A percentile compares a stretch with the other conserved stretches of the same genome.
phyloP scores from a whole-genome alignment of 2,888 invertebrate species.

The Nudaria mundana region DNA sequence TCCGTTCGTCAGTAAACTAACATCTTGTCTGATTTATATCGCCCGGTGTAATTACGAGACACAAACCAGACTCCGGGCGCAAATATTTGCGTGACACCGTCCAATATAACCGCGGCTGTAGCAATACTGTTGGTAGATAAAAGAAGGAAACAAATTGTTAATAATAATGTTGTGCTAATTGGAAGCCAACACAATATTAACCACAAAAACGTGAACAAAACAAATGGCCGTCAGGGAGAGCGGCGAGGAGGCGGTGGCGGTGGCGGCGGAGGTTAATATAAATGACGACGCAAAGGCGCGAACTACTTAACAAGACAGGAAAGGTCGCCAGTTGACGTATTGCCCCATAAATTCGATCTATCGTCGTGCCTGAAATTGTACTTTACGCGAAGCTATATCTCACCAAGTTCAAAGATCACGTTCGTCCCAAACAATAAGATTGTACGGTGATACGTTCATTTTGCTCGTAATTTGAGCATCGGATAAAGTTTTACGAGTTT shows the following conservation, averaged over 20 bases:
- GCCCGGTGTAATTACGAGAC: conserved; percentile 32
- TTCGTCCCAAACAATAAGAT: conserved; percentile 3
- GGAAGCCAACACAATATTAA: conserved; percentile 14
- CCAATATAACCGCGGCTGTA: conserved; percentile 11
- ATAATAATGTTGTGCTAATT: conserved; percentile 25
- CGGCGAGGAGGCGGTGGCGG: too few relatives aligned
- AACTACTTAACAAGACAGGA: conserved; percentile 42
- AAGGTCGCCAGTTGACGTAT: conserved; percentile 45
- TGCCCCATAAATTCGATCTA: conserved; percentile 35
- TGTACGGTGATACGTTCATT: conserved; percentile 1
- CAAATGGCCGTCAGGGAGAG: conserved; percentile 20
- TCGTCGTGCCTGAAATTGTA: conserved; percentile 11
- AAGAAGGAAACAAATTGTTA: conserved; percentile 38
- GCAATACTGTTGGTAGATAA: conserved; percentile 24
- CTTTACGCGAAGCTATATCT: conserved; percentile 4
- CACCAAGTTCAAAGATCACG: conserved; percentile 3
- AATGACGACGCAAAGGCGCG: conserved; percentile 36
- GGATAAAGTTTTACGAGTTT: conserved; percentile 2
- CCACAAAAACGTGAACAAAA: conserved; percentile 14
- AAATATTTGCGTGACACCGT: conserved; percentile 12
- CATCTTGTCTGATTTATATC: conserved; percentile 37
- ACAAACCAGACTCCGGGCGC: conserved; percentile 32
- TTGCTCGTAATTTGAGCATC: conserved; percentile 5
- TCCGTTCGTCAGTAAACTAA: conserved; percentile 20
- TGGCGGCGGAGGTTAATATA: conserved; percentile 33